Conservation (phyloP, 2,797 vertebrate genomes). For the Hybognathus amarus region DNA sequence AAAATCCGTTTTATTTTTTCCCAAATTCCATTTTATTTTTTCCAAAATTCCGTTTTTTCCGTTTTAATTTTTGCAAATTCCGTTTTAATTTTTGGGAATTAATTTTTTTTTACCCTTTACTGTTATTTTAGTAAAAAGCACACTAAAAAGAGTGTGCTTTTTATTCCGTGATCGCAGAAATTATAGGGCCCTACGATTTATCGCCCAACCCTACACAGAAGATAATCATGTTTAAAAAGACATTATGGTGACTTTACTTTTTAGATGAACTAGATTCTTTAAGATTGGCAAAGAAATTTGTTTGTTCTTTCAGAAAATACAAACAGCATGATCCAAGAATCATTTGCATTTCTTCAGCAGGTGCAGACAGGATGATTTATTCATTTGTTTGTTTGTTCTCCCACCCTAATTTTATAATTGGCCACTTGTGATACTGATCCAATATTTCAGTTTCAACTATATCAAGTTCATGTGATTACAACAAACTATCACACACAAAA, state of each 20-base stretch:
- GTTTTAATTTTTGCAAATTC: too few species aligned
- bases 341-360: neutral
- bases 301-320: neutral
- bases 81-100: too few species aligned
- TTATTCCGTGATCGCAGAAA: too few species aligned
- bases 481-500: neutral
- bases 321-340: neutral
- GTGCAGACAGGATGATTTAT: neutral
- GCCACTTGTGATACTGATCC: neutral
- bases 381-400: conserved; percentile 30
- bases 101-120: too few species aligned
- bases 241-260: neutral
- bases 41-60: too few species aligned
- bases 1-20: too few species aligned
- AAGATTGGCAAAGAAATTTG: conserved; percentile 6
- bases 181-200: too few species aligned
- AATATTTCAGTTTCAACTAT: neutral
- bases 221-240: neutral
- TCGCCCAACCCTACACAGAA: neutral
- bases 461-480: neutral
- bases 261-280: neutral
- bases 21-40: too few species aligned
- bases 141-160: too few species aligned
- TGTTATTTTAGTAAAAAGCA: too few species aligned
- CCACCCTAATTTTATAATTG: conserved; percentile 22